Base-by-base conservation (phyloP, 2,888 invertebrate species). In the Tipula lateralis region DNA sequence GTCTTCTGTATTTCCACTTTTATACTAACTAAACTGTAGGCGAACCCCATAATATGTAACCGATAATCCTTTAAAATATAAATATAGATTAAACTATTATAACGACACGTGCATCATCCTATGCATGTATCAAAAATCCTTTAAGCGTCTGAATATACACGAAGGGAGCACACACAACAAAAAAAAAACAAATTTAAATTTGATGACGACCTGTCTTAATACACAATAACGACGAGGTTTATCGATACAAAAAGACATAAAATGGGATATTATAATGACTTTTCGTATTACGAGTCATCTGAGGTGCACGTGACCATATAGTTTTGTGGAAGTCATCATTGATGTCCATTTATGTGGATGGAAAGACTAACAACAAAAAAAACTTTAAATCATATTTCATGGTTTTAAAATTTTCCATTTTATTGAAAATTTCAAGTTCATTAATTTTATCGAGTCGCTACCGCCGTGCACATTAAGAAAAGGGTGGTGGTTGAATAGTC, bases 51-150 rank as follows among this genome's bases (percentile, higher is more conserved):
- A 50, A 50, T 66, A 2, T 66, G 66, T 66, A 66, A 66, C 24
- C 24, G 66, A 82, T 82, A 30, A 82, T 30, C 32, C 30, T 32
- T 82, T 82, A 30, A 30, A 82, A 82, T 82, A 82, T 82, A 82
- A 82, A 82, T 82, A 82, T 16, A 82, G 82, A 82, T 82, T 82
- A 82, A 32, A 32, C 82, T 82, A 82, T 82, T 82, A 82, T 82
- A n/a, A 13, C 1, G 82, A 16, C 82, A 82, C 82, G 82, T 82
- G 82, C 30, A 29, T 4, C 30, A 82, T 66, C 66, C 66, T 66
- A 19, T 66, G 66, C 66, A 66, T 66, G 24, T 66, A 66, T 24
- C 44, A 44, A 44, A 66, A 66, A 66, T 66, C 66, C 66, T 66
- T 66, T 66, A 66, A 66, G 19, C 66, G 24, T 19, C 66, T 7